Evolutionary conservation across 2,888 invertebrate species (phyloP).

Genomic region (Torymus aiolomorphi): DNA sequence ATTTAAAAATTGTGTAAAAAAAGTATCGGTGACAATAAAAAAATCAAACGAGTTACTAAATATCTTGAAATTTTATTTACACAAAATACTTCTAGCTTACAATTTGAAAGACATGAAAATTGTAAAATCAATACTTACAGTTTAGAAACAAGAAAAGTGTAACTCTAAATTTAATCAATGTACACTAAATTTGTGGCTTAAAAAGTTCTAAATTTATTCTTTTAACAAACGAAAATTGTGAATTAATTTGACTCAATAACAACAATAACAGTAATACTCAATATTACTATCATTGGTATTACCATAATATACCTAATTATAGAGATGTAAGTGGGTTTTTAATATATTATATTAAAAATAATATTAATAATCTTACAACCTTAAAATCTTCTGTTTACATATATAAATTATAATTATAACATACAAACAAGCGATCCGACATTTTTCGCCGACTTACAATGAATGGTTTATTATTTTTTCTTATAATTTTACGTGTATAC

Average conservation of each 20-base stretch:
- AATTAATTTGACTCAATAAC: conserved; percentile 9
- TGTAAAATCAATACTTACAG: conserved; percentile 54
- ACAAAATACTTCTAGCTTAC: conserved; percentile 56
- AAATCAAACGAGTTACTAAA: conserved; percentile 39
- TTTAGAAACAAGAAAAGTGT: conserved; percentile 50
- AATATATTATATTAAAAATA: conserved; percentile 46
- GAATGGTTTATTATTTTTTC: conserved; percentile 51
- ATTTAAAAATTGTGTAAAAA: neutral
- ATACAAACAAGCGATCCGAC: conserved; percentile 66
- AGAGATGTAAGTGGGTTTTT: conserved; percentile 4
- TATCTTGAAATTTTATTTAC: conserved; percentile 57
- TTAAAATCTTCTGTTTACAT: conserved; percentile 62
- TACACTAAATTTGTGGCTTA: conserved; percentile 32
- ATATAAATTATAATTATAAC: conserved; percentile 67
- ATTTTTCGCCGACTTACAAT: conserved; percentile 33
- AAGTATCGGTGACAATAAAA: conserved; percentile 4
- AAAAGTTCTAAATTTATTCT: conserved; percentile 16
- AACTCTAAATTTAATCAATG: conserved; percentile 22
- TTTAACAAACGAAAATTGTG: conserved; percentile 36
- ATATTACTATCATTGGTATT: conserved; percentile 15
- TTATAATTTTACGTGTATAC: conserved; percentile 44
- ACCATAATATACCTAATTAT: conserved; percentile 15
- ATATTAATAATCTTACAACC: conserved; percentile 49
- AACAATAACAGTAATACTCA: conserved; percentile 22
- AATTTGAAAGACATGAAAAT: conserved; percentile 55